Conservation (phyloP, 2,888 invertebrate species). For the Leptogaster cylindrica region DNA sequence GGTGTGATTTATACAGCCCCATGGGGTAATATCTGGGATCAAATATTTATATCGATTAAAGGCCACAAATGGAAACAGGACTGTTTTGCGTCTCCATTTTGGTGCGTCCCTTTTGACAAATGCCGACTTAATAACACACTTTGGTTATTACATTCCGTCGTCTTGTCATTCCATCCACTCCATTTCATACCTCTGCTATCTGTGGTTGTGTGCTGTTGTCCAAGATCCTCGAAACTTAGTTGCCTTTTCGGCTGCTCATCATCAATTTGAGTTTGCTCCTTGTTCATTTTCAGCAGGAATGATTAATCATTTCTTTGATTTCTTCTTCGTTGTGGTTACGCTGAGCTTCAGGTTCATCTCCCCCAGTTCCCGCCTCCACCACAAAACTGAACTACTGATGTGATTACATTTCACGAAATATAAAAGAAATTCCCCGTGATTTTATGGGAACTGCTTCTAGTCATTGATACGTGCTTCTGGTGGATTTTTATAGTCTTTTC, state of each 20-base stretch:
- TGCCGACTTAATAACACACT: slow-evolving; percentile 42
- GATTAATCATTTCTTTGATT: slow-evolving; percentile 40
- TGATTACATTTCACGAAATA: slow-evolving; percentile 21
- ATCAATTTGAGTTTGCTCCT: slow-evolving; percentile 27
- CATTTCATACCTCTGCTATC: not conserved
- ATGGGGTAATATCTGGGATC: slow-evolving; percentile 42
- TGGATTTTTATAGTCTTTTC: too few relatives aligned
- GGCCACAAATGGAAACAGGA: slow-evolving; percentile 26
- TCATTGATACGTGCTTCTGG: too few relatives aligned
- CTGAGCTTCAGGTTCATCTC: not conserved
- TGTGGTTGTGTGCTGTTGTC: too few relatives aligned
- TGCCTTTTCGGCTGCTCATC: slow-evolving; percentile 35
- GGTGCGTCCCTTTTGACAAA: slow-evolving; percentile 40
- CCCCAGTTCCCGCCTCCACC: not conserved
- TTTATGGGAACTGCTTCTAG: not conserved
- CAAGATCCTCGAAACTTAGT: not conserved
- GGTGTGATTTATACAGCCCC: slow-evolving; percentile 43
- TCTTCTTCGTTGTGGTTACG: slow-evolving; percentile 12
- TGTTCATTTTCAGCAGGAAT: slow-evolving; percentile 22
- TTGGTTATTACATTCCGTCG: slow-evolving; percentile 32
- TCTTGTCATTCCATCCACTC: slow-evolving; percentile 36
- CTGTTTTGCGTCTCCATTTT: slow-evolving; percentile 35
- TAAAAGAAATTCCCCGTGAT: not conserved
- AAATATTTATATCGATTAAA: slow-evolving; percentile 44
- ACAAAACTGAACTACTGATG: slow-evolving; percentile 20